These are phyloP conservation scores for Solen grandis DNA, from an alignment of 1,140 invertebrate species.

Conservation along the genomic window DNA sequence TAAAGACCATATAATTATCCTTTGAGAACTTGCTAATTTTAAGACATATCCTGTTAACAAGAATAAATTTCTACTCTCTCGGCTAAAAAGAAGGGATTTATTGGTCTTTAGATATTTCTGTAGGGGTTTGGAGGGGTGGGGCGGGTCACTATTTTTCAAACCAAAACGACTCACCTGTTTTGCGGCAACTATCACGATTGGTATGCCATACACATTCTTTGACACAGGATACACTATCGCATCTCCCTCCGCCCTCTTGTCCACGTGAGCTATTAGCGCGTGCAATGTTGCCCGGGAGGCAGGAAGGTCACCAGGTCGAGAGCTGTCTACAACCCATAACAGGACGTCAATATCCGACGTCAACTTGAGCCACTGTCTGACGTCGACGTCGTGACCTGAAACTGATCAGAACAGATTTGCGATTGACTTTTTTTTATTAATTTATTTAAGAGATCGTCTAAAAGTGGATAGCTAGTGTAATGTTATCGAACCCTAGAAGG, in stretches of 20 bases:
- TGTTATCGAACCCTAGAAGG: too few relatives aligned
- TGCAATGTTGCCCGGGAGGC: conserved; percentile 20
- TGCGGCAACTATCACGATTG: conserved; percentile 35
- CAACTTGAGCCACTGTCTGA: too few relatives aligned
- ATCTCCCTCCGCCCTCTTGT: not conserved
- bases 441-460: too few relatives aligned
- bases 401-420: too few relatives aligned
- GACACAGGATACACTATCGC: not conserved
- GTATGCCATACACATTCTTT: conserved; percentile 11
- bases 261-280: not conserved
- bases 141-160: too few relatives aligned
- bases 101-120: too few relatives aligned
- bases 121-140: too few relatives aligned
- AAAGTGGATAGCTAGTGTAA: too few relatives aligned
- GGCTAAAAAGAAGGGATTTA: too few relatives aligned
- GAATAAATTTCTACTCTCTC: too few relatives aligned
- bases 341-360: conserved; percentile 20
- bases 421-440: too few relatives aligned
- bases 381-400: too few relatives aligned
- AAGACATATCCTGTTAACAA: not conserved
- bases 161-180: conserved; percentile 52
- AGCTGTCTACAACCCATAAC: conserved; percentile 48
- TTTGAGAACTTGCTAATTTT: not conserved
- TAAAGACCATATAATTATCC: not conserved
- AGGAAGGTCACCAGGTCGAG: not conserved